These are phyloP conservation scores for Datnioides undecimradiatus DNA, from an alignment of 2,113 vertebrate genomes.

Conservation along the genomic window DNA sequence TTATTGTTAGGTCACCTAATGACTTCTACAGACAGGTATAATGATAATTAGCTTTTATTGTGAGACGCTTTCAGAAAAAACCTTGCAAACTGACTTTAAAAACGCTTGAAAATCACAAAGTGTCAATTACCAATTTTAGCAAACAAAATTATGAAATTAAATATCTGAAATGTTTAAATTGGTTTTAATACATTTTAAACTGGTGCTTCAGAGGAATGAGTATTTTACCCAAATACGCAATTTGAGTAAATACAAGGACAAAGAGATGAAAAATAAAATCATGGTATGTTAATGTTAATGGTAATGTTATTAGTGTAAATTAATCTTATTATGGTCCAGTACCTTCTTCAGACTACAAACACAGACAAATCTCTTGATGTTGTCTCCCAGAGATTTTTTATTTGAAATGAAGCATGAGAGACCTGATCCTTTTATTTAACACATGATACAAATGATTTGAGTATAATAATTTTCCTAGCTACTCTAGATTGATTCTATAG, in stretches of 20 bases:
- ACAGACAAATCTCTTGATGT: neutral
- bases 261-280: neutral
- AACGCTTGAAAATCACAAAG: neutral
- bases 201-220: too few relatives aligned
- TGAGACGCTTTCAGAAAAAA: neutral
- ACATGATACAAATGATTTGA: neutral
- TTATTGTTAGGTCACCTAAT: too few relatives aligned
- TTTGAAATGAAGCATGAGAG: neutral
- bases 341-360: neutral
- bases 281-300: neutral
- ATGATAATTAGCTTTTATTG: constrained; percentile 4
- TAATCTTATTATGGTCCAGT: neutral
- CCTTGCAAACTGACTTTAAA: neutral
- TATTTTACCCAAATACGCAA: neutral
- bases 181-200: too few relatives aligned
- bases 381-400: too few relatives aligned
- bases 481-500: neutral
- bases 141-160: too few relatives aligned
- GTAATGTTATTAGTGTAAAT: neutral
- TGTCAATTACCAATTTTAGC: neutral
- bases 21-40: neutral
- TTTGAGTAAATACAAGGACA: neutral
- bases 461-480: neutral
- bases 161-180: too few relatives aligned
- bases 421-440: neutral